Conservation (phyloP, 2,888 invertebrate genomes). For the Ferdinandea cuprea region DNA sequence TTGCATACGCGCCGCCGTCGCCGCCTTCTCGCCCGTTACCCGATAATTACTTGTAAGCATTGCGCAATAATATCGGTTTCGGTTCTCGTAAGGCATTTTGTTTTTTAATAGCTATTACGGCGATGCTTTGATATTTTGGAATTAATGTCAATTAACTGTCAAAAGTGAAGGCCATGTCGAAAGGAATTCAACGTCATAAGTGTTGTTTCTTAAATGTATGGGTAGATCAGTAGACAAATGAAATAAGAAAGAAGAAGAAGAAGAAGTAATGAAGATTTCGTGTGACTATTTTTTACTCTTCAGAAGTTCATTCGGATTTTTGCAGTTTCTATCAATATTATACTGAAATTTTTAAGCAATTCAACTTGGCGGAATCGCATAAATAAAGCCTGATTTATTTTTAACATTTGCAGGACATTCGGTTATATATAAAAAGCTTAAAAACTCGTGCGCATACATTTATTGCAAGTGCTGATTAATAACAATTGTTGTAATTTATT, state of each 20-base stretch:
- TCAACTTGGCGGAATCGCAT: no score
- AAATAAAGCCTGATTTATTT: no score
- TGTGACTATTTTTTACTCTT: no score
- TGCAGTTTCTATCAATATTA: no score
- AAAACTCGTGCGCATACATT: no score
- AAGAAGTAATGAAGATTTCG: no score
- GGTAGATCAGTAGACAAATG: no score
- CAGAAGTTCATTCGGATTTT: background rate
- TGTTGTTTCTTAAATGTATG: background rate
- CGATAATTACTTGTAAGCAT: slow-evolving; percentile 18
- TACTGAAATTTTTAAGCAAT: no score
- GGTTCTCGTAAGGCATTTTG: slow-evolving; percentile 7
- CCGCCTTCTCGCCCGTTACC: no score
- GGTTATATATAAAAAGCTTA: no score
- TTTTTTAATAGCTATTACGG: background rate
- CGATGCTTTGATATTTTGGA: slow-evolving; percentile 12
- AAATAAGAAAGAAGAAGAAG: no score
- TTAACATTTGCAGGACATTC: no score
- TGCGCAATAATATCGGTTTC: slow-evolving; percentile 13
- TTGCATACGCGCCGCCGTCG: slow-evolving; percentile 9
- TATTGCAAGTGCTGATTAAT: background rate
- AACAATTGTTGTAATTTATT: slow-evolving; percentile 16
- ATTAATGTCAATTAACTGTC: slow-evolving; percentile 25
- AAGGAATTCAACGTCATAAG: background rate
- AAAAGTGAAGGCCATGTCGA: background rate